Base-by-base conservation (phyloP, 2,797 vertebrate species). In the Lacerta viridis region DNA sequence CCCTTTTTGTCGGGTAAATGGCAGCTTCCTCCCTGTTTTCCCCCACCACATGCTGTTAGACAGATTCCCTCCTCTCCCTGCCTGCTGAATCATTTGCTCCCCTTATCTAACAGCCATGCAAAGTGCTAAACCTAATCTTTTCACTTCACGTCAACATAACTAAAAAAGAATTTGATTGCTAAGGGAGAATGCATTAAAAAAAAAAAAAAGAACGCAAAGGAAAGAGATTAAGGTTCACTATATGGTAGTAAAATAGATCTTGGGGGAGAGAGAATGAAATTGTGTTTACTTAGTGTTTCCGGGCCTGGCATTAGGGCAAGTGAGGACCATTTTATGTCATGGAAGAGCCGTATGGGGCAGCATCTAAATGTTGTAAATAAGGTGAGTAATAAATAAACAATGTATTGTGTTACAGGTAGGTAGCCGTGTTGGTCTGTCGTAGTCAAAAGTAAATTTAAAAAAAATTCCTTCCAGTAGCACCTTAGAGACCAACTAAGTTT, bases 111-210 rank as follows among this genome's bases (percentile, higher is more conserved):
- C 69, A 8, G 3, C 36, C 75, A 27, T 68, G 43, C 80, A 91
- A 87, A 88, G 83, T 15, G 86, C 93, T 93, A 89, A 95, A 90
- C 18, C 23, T 93, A 84, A 91, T 89, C 77, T 90, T 80, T 74
- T 50, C 27, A 71, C 85, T 87, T 88, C 85, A 68, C 87, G 50
- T 81, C 61, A 81, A 87, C 86, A 86, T 81, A 87, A 90, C 46
- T 80, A 75, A 82, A 68, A 80, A 88, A 46, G 71, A 92, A 71
- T 79, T 88, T 72, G 76, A 89, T 92, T 85, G 85, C 74, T 77
- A 90, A 55, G 86, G 33, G 43, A 36, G 92, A 94, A 68, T 39
- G 64, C 90, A 92, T 89, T 87, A 41, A 82, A 78, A 33, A 33
- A 82, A 78, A 33, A 33, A 33, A 23, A 68, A 74, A 74, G 7